phyloP scores from a whole-genome alignment of 2,113 vertebrate genomes.

The Stercorarius parasiticus region DNA sequence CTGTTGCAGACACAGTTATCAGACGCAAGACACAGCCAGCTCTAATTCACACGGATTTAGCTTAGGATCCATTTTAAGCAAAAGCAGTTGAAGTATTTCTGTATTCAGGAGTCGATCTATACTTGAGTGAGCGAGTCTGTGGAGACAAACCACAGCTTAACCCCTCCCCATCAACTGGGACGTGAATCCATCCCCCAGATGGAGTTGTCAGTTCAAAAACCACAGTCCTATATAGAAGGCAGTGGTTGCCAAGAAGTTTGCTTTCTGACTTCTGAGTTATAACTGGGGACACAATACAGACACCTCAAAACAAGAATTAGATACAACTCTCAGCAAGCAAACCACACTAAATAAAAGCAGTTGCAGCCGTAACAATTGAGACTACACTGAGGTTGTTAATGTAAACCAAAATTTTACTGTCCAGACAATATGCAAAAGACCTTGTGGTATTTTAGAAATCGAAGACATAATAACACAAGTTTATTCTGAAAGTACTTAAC shows the following conservation, averaged over 20 bases:
- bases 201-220: not conserved
- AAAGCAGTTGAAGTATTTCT: not conserved
- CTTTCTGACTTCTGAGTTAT: not conserved
- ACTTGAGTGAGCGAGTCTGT: not conserved
- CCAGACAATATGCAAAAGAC: not conserved
- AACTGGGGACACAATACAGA: not conserved
- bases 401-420: not conserved
- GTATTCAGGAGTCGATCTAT: not conserved
- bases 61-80: not conserved
- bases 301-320: not conserved
- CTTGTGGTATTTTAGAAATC: not conserved
- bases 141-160: not conserved
- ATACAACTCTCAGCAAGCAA: not conserved
- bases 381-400: not conserved
- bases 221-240: not conserved
- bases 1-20: not conserved
- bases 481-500: not conserved
- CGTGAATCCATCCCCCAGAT: fast-evolving
- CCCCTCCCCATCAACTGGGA: no score
- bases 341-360: not conserved
- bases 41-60: not conserved
- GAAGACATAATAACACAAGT: not conserved
- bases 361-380: not conserved
- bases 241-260: not conserved
- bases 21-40: not conserved